phyloP scores from a whole-genome alignment of 2,888 invertebrate species.

The Leptarthrus brevirostris region DNA sequence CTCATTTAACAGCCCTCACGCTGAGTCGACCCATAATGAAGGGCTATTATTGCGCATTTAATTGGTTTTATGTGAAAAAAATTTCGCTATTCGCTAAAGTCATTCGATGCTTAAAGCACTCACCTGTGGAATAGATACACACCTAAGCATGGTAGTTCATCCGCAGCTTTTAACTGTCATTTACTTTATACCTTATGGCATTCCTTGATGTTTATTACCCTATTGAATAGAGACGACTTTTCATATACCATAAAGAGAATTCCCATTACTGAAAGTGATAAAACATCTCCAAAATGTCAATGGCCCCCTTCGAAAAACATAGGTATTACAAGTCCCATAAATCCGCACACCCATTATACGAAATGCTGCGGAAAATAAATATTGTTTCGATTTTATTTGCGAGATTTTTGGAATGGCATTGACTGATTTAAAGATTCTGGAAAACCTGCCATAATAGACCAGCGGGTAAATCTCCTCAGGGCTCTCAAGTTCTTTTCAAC shows the following conservation, averaged over 20 bases:
- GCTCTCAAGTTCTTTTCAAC: background rate
- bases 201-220: conserved; percentile 27
- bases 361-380: background rate
- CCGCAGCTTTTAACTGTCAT: conserved; percentile 26
- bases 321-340: background rate
- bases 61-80: conserved; percentile 21
- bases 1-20: background rate
- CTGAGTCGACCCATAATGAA: background rate
- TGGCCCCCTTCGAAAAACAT: background rate
- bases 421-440: background rate
- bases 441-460: background rate
- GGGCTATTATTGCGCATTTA: conserved; percentile 27
- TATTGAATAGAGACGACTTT: background rate
- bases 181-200: conserved; percentile 19
- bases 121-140: conserved; percentile 24
- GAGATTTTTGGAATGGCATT: background rate
- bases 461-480: background rate
- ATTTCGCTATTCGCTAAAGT: background rate
- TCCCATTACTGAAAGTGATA: background rate
- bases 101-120: background rate
- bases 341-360: background rate
- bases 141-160: conserved; percentile 14
- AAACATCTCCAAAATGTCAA: background rate
- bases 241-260: background rate
- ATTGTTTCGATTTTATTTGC: background rate